Base-by-base conservation (phyloP, 37 sponge, comb jelly and placozoan genomes). In the Chondrosia reniformis region DNA sequence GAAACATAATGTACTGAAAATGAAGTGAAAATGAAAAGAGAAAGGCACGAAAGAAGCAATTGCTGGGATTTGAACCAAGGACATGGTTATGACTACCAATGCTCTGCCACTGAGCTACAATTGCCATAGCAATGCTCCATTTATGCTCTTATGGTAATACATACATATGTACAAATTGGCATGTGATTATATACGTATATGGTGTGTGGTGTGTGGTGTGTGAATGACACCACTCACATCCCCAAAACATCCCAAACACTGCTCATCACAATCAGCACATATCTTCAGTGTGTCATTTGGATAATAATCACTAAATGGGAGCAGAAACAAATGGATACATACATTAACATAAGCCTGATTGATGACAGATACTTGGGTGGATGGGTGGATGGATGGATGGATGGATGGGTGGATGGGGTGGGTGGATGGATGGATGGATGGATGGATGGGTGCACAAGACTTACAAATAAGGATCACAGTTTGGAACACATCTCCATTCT, bases 181-280 rank as follows among this genome's bases (percentile, higher is more conserved):
- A n/a, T n/a, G n/a, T n/a, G n/a, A n/a, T 49, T 49, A 15, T 49
- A 15, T 49, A 49, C 52, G 52, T 19, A 49, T 49, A 15, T 49
- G 52, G 15, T 49, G 10, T 49, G 61, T 6, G 22, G 61, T n/a
- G n/a, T n/a, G n/a, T n/a, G n/a, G n/a, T n/a, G n/a, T n/a, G n/a
- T n/a, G n/a, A n/a, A n/a, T n/a, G n/a, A n/a, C n/a, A n/a, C n/a
- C 38, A 22, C 75, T 65, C 46, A 85, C 86, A 41, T 43, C 52
- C 36, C 81, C 80, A 0, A 75, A 80, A 33, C 81, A 81, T 3
- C 81, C 86, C 21, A 85, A n/a, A 75, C 86, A 85, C 58, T 85
- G 67, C 3, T 59, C 59, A 43, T 85, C 57, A 75, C 86, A 85
- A 8, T 61, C 27, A 42, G 80, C 86, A 85, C 86, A 85, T 27